Percentiles rank a stretch among this genome's conserved stretches.
These are phyloP conservation scores for Alectura lathami DNA, from an alignment of 2,113 vertebrate species.

Conservation along the genomic window DNA sequence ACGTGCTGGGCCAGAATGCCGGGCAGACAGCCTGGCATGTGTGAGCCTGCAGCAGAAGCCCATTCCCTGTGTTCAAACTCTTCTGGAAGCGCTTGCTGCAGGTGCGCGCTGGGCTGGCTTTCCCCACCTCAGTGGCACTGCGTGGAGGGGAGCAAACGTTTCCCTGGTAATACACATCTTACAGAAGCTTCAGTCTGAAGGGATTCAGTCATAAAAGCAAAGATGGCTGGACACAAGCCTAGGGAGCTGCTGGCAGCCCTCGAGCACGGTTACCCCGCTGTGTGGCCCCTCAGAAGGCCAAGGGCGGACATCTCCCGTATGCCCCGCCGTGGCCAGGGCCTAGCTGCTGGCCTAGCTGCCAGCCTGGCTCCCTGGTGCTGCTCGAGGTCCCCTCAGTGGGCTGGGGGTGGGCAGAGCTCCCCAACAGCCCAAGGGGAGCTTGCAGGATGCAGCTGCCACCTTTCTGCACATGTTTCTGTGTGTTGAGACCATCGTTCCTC, in stretches of 20 bases:
- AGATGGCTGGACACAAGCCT: neutral
- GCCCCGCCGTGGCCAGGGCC: no score
- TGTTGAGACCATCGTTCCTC: neutral
- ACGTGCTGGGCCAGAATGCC: neutral
- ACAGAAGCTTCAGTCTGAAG: neutral
- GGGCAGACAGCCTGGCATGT: neutral
- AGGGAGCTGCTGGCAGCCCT: neutral
- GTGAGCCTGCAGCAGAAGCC: neutral
- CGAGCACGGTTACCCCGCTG: neutral
- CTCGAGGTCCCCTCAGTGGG: neutral
- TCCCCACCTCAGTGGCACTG: neutral
- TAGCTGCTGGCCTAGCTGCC: rapidly evolving
- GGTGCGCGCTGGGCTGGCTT: neutral
- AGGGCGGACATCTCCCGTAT: rapidly evolving
- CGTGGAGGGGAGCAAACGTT: neutral
- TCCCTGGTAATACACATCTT: rapidly evolving
- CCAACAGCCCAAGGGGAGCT: neutral
- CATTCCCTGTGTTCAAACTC: rapidly evolving
- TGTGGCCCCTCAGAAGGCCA: neutral
- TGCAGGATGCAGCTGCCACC: no score
- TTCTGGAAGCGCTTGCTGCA: rapidly evolving
- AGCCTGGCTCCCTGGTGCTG: neutral
- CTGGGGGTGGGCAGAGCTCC: neutral
- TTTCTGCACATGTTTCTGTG: no score
- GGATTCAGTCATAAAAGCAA: neutral